phyloP scores from a whole-genome alignment of 2,888 invertebrate genomes.

The Acronicta leporina region DNA sequence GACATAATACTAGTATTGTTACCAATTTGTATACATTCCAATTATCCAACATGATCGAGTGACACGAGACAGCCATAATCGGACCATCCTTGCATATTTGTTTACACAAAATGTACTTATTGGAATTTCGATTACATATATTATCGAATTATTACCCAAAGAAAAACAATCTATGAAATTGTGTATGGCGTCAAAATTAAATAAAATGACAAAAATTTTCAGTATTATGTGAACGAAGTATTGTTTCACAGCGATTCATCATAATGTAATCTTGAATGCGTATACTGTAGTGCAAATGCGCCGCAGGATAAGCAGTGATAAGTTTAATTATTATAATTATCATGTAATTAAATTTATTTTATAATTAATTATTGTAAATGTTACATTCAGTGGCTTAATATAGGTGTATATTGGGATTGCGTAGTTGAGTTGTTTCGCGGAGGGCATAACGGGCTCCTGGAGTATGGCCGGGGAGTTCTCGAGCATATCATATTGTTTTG shows the following conservation, averaged over 20 bases:
- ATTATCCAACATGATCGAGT: conserved; percentile 27
- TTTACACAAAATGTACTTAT: conserved; percentile 29
- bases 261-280: conserved; percentile 55
- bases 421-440: conserved; percentile 70
- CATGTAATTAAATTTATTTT: conserved; percentile 71
- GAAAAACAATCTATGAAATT: conserved; percentile 31
- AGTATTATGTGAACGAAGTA: conserved; percentile 79
- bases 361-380: conserved; percentile 73
- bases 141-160: conserved; percentile 30
- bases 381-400: conserved; percentile 79
- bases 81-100: conserved; percentile 21
- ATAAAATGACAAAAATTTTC: conserved; percentile 63
- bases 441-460: conserved; percentile 46
- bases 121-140: conserved; percentile 42
- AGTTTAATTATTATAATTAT: conserved; percentile 55
- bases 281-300: conserved; percentile 53
- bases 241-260: conserved; percentile 65
- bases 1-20: conserved; percentile 39
- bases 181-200: conserved; percentile 51
- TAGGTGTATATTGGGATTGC: conserved; percentile 77
- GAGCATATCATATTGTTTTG: conserved; percentile 83
- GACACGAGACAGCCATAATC: background rate
- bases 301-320: conserved; percentile 57
- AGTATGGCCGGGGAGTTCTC: conserved; percentile 61
- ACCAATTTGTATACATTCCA: conserved; percentile 55